Conservation (phyloP, 2,113 vertebrate genomes). For the rabbit (Oryctolagus cuniculus) region DNA sequence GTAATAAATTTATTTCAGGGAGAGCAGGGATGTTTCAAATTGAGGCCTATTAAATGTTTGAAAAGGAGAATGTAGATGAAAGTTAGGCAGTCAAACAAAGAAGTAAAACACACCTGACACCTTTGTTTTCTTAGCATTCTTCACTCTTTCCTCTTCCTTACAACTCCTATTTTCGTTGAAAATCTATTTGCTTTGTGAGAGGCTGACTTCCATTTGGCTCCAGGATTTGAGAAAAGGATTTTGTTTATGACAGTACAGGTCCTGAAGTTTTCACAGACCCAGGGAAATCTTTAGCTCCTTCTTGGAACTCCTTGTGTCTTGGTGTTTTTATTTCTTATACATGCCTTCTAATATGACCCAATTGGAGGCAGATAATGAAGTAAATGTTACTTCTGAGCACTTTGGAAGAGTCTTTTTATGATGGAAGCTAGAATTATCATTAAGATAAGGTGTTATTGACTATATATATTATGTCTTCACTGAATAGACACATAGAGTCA, state of each 20-base stretch:
- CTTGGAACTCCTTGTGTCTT: neutral
- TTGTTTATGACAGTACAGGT: neutral
- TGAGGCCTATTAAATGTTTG: neutral
- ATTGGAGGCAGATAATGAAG: neutral
- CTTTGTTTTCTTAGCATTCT: neutral
- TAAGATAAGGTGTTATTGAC: neutral
- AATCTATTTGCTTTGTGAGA: neutral
- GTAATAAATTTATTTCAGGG: neutral
- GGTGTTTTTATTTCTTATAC: neutral
- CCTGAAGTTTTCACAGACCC: neutral
- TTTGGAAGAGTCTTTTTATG: neutral
- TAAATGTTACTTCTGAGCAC: neutral
- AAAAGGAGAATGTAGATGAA: neutral
- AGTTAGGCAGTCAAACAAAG: neutral
- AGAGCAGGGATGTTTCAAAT: neutral
- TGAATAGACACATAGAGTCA: neutral
- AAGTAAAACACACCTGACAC: accelerated
- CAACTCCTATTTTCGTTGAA: neutral
- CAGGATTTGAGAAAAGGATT: neutral
- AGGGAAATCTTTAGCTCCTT: neutral
- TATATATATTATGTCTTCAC: neutral
- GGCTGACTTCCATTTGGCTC: neutral
- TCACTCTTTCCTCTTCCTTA: neutral
- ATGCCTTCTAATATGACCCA: neutral
- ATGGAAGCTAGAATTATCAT: neutral